Percentiles rank a stretch among this genome's conserved stretches.
These are phyloP conservation scores for Saguinus midas DNA, from an alignment of 2,113 vertebrate species.

Conservation along the genomic window DNA sequence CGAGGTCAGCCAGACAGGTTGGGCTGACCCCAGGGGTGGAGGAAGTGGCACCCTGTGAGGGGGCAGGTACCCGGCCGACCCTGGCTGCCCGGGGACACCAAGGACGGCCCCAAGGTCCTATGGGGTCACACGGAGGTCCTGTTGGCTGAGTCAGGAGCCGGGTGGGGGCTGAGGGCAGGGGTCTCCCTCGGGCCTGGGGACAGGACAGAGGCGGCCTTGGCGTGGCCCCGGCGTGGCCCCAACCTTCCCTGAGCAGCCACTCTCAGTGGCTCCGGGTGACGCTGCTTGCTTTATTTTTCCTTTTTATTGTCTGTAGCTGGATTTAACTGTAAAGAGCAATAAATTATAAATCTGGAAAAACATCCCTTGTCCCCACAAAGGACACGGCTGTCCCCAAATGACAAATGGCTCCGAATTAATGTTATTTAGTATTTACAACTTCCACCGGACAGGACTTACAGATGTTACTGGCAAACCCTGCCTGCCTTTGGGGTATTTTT, in stretches of 20 bases:
- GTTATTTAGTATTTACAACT: constrained; percentile 81
- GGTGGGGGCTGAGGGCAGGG: background rate
- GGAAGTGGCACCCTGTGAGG: background rate
- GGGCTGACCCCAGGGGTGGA: rapidly evolving
- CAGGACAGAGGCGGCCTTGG: background rate
- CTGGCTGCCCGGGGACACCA: background rate
- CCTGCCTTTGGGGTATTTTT: constrained; percentile 84
- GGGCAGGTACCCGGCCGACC: background rate
- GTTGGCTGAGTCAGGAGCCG: background rate
- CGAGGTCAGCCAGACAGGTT: background rate
- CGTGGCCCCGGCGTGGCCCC: background rate
- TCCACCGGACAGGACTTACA: constrained; percentile 73
- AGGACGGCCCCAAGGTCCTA: rapidly evolving
- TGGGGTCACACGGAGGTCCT: background rate
- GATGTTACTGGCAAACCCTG: constrained; percentile 76
- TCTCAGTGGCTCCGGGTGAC: background rate
- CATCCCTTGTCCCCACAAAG: constrained; percentile 60
- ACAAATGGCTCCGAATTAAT: constrained; percentile 55
- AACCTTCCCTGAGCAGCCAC: rapidly evolving
- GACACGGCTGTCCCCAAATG: constrained; percentile 65
- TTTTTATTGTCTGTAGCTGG: background rate
- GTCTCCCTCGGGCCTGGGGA: too few species aligned
- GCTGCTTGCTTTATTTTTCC: background rate
- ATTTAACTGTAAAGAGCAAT: constrained; percentile 62
- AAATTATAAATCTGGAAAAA: constrained; percentile 44